These are phyloP conservation scores for Nemopilema nomurai DNA, from an alignment of 30 jellyfish, hydroid and myxozoan genomes.

Conservation along the genomic window DNA sequence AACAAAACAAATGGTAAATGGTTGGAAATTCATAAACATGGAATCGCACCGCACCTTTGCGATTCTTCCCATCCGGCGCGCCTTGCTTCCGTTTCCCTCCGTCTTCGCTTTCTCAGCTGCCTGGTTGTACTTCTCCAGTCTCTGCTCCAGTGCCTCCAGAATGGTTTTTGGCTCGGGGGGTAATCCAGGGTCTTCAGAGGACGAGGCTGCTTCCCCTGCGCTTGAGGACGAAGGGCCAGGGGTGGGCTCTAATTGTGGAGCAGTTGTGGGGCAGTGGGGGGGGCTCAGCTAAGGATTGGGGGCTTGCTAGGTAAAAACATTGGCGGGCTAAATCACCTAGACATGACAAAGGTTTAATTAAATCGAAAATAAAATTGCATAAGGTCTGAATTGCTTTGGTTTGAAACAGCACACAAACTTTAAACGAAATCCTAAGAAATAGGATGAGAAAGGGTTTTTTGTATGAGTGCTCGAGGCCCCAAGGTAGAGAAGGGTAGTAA, in stretches of 20 bases:
- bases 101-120: slow-evolving; percentile 83
- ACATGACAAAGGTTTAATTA: background rate
- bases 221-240: slow-evolving; percentile 10
- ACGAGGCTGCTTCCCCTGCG: slow-evolving; percentile 7
- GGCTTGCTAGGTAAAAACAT: background rate
- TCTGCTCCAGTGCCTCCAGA: slow-evolving; percentile 85
- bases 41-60: slow-evolving; percentile 73
- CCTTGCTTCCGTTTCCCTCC: slow-evolving; percentile 92
- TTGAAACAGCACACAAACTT: too few species aligned
- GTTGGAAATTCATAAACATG: too few species aligned
- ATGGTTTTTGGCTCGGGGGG: slow-evolving; percentile 80
- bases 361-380: too few species aligned
- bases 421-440: too few species aligned
- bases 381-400: too few species aligned
- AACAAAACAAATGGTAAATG: too few species aligned
- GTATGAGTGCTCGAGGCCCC: too few species aligned
- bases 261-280: slow-evolving; percentile 30
- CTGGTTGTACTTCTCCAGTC: slow-evolving; percentile 82
- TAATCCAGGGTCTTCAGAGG: slow-evolving; percentile 28
- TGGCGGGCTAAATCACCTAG: background rate
- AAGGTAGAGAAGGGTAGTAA: too few species aligned
- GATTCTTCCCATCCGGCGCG: slow-evolving; percentile 94
- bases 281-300: too few species aligned
- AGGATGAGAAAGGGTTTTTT: too few species aligned
- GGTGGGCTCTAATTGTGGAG: slow-evolving; percentile 31